Base-by-base conservation (phyloP, 2,888 invertebrate genomes). In the Thumatha senex region DNA sequence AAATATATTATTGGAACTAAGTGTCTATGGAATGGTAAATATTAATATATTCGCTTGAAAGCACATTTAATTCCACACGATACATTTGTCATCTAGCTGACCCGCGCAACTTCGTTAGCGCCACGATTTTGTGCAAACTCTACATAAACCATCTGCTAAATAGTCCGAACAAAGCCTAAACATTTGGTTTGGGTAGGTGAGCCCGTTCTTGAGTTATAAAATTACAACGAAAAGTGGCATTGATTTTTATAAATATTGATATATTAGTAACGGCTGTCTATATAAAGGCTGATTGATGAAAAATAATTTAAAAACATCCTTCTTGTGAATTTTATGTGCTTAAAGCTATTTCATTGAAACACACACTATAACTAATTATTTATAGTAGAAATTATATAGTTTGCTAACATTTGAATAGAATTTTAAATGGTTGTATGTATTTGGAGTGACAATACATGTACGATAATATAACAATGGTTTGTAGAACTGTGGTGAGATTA, bases 401-500 rank as follows among this genome's bases (percentile, higher is more conserved):
- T 45, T 36, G 45, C 45, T 45, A 45, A 45, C 29, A 38, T 30
- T 30, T 29, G 29, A n/a, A 5, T 24, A 5, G 18, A 4, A 24
- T 24, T 5, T 24, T 30, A 13, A 14, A 9, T 30, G 4, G 11
- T 35, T 34, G 12, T 36, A 24, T 24, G 13, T 10, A 35, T 42
- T 30, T 10, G 7, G 13, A 18, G 15, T 1, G 2, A 12, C 30
- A 12, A 13, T 39, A 36, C 12, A 48, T 29, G 10, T 2, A 18
- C 1, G 46, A 46, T 51, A 40, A 47, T 48, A 8, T 10, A 24
- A 11, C 31, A 31, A 12, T 8, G 1, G 0, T 56, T 14, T 39
- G 52, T 86, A 93, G 92, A 92, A 92, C 65, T 92, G 93, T 62
- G 93, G 93, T 36, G 93, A 93, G 78, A 93, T 93, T 58, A 93